Base-by-base conservation (phyloP, 2,797 vertebrate genomes). In the Myotis planiceps region DNA sequence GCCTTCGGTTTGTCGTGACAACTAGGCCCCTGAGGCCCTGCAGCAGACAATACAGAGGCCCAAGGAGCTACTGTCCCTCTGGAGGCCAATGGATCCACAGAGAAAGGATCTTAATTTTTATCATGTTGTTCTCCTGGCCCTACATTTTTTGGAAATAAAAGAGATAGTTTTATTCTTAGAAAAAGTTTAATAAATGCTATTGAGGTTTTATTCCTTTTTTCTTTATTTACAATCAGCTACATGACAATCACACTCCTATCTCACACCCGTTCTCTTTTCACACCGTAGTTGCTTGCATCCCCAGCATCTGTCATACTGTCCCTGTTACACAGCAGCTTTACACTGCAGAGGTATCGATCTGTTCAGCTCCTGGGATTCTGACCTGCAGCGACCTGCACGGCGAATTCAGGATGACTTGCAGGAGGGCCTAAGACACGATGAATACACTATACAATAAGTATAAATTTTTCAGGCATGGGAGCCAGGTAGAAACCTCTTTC, bases 131-230 rank as follows among this genome's bases (percentile, higher is more conserved):
- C 51, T 89, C 71, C 83, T 29, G 2, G 39, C 85, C n/a, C 71
- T 58, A 37, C 19, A 29, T 42, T 92, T 94, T 94, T 96, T 42
- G 85, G 80, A 74, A 98, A 97, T 94, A 91, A 97, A 97, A 78
- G 78, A 92, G 53, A 53, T 84, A 39, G 86, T 96, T 97, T 97
- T 97, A 88, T 97, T 98, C 93, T 96, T 29, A 49, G 29, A 29
- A 63, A 84, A 66, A 34, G 1, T 55, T 78, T 88, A 88, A 90
- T 63, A 63, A 87, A 1, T 92, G 8, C 3, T 10, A 42, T 80
- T 84, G 15, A 45, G 32, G 53, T 79, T 92, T 93, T 60, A 37
- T 58, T 76, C 8, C 15, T 34, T 66, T 55, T 47, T 86, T 51
- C 23, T 42, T 60, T 66, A 45, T 53, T 79, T 84, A 69, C 53